Evolutionary conservation across 2,113 vertebrate species (phyloP).

Genomic region (Pelvicachromis taeniatus): DNA sequence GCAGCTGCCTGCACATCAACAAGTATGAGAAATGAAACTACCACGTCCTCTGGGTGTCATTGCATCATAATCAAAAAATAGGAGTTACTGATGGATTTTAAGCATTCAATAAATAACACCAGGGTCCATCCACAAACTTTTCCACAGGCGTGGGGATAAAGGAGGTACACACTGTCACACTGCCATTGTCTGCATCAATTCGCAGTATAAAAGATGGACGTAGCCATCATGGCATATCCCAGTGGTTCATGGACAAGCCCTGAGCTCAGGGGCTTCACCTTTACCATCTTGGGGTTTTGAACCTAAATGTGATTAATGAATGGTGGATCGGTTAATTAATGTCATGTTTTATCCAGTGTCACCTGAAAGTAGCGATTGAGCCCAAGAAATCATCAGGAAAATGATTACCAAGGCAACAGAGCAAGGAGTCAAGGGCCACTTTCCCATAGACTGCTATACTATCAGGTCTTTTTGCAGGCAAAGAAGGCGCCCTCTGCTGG

Average conservation of each 20-base stretch:
- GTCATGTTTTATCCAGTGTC: neutral
- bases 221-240: neutral
- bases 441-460: neutral
- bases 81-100: neutral
- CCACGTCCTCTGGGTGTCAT: neutral
- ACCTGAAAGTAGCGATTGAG: neutral
- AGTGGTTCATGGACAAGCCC: neutral
- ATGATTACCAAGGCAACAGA: neutral
- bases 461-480: neutral
- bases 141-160: neutral
- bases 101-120: neutral
- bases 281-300: neutral
- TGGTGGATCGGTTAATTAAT: neutral
- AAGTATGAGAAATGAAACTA: neutral
- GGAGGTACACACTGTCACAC: neutral
- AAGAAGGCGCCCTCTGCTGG: neutral
- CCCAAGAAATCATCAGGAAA: neutral
- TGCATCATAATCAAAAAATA: neutral
- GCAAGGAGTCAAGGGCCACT: neutral
- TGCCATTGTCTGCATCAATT: neutral
- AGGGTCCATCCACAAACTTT: neutral
- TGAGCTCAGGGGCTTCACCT: no score
- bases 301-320: neutral
- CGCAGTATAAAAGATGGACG: neutral
- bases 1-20: neutral